Base-by-base conservation (phyloP, 2,797 vertebrate genomes). In the Gymnocypris eckloni region DNA sequence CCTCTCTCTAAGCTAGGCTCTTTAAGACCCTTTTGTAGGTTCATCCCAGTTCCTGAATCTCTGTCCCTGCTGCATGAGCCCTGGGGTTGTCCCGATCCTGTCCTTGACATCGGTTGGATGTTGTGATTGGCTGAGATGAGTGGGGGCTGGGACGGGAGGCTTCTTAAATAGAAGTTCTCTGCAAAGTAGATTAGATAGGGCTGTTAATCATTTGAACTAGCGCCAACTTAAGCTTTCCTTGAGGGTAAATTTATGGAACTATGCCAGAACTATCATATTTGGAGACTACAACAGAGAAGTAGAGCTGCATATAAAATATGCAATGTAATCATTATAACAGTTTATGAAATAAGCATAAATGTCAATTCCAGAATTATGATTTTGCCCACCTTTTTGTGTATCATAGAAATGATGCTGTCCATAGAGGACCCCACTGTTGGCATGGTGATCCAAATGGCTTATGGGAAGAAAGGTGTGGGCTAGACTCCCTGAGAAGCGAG, bases 371-470 rank as follows among this genome's bases (percentile, higher is more conserved):
- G 88, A 89, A 84, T 91, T 90, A 86, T 88, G 45, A 41, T 88
- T 92, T 76, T 87, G 84, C 95, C 95, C 93, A 97, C 98, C 98
- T 98, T 99, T 99, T 94, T 99, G 98, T 89, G 97, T 96, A 93
- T 99, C 98, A 89, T 99, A 99, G 96, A 99, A 99, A 93, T 97
- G 97, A 86, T 98, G 98, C 92, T 99, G 98, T 90, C 98, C 97
- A 0, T 99, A 99, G 90, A 99, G 96, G 93, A 99, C 97, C 10
- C 97, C 97, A 90, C 97, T 94, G 93, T 99, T 99, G 94, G 98
- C 95, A 92, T 98, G 98, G 96, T 98, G 98, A 96, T 99, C 98
- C 96, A 99, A 95, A 95, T 98, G 98, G 95, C 98, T 97, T 97
- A 99, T 98, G 93, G 98, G 98, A 94, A 99, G 96, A 93, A 99